A percentile compares a stretch with the other conserved stretches of the same genome.
Conservation (phyloP, 2,888 invertebrate species). For the Dysmachus trigonus region DNA sequence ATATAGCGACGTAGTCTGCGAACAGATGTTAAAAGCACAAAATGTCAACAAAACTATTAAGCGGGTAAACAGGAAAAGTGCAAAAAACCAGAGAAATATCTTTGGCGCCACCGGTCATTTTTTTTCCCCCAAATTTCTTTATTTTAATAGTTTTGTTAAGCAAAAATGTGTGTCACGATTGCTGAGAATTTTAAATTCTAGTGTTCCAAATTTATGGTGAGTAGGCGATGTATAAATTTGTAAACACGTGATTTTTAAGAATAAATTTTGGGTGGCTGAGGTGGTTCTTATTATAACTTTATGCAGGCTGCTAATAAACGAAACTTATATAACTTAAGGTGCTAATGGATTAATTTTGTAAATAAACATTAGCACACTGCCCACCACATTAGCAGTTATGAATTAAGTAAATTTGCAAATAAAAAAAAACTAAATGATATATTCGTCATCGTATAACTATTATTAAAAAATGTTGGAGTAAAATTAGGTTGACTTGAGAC, state of each 20-base stretch:
- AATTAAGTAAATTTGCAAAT: background rate
- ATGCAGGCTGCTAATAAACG: background rate
- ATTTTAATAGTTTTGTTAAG: background rate
- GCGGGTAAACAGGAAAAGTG: background rate
- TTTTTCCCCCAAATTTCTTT: background rate
- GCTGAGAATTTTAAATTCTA: background rate
- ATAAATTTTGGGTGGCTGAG: background rate
- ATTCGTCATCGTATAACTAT: background rate
- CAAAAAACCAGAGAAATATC: background rate
- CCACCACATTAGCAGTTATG: background rate
- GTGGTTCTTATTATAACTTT: background rate
- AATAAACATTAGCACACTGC: background rate
- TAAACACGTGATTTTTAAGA: background rate
- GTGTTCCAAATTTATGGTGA: background rate
- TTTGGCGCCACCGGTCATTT: background rate
- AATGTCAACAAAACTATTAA: background rate
- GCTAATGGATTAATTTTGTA: background rate
- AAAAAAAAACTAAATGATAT: background rate
- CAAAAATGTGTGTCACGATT: background rate
- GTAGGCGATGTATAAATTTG: background rate
- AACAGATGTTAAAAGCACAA: background rate
- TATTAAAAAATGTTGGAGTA: background rate
- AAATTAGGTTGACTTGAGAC: background rate
- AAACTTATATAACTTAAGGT: background rate
- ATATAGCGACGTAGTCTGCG: background rate